Evolutionary conservation across 2,797 vertebrate genomes (phyloP).

Genomic region (Chelonia mydas): DNA sequence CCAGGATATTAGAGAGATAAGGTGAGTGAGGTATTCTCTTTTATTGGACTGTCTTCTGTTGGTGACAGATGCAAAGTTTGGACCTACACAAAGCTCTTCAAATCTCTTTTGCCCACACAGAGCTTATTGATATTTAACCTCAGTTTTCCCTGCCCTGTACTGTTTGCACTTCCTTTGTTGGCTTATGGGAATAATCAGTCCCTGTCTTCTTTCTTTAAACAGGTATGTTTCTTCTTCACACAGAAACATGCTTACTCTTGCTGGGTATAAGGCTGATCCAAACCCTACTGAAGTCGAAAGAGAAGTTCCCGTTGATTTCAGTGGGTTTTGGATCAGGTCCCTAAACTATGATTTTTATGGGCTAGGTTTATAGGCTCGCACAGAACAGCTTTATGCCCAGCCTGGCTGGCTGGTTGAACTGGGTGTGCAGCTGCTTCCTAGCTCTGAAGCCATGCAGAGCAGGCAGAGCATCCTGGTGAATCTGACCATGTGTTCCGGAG

Average conservation of each 20-base stretch:
- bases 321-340: neutral
- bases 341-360: neutral
- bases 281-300: neutral
- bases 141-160: neutral
- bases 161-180: neutral
- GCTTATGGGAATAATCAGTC: neutral
- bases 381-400: neutral
- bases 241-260: neutral
- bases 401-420: neutral
- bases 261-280: neutral
- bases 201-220: neutral
- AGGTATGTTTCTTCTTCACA: neutral
- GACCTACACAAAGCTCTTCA: neutral
- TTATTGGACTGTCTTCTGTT: neutral
- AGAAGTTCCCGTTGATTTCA: neutral
- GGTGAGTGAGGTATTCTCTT: neutral
- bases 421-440: neutral
- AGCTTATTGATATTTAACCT: constrained; percentile 19
- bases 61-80: neutral
- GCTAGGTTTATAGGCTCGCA: neutral
- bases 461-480: neutral
- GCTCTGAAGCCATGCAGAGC: neutral
- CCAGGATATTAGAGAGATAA: neutral
- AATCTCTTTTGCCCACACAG: neutral
- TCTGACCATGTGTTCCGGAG: neutral